These are phyloP conservation scores for Xylota sylvarum DNA, from an alignment of 2,888 invertebrate genomes.

Conservation along the genomic window DNA sequence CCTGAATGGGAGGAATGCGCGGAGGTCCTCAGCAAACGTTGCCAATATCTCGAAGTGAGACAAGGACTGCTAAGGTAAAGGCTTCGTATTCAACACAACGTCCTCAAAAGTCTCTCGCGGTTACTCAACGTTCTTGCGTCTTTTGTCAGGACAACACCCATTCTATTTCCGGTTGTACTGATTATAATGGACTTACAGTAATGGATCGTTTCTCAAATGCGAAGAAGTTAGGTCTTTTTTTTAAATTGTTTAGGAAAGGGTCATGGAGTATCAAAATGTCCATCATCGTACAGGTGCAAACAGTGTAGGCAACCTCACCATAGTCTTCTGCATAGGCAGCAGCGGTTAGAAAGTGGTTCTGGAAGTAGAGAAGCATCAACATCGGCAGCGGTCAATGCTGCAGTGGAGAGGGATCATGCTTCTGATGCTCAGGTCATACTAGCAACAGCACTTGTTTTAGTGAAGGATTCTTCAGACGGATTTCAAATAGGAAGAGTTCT, in stretches of 20 bases:
- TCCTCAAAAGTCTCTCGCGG: neutral
- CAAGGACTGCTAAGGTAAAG: neutral
- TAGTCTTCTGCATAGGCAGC: neutral
- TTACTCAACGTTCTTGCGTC: conserved; percentile 4
- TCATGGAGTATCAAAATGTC: neutral
- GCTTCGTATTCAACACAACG: neutral
- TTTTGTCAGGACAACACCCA: too few species aligned
- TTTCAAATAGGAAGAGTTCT: conserved; percentile 18
- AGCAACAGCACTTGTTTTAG: conserved; percentile 38
- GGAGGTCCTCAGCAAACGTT: neutral
- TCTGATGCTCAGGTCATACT: conserved; percentile 19
- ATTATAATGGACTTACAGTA: too few species aligned
- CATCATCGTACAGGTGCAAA: conserved; percentile 1
- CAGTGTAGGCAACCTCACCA: neutral
- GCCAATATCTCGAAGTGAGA: neutral
- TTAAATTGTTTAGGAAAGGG: too few species aligned
- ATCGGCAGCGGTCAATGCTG: conserved; percentile 1
- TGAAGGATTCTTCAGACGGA: conserved; percentile 14
- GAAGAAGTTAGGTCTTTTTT: conserved; percentile 11
- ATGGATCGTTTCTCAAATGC: too few species aligned
- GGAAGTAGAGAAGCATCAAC: neutral
- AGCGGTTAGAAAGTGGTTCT: neutral
- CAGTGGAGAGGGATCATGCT: neutral
- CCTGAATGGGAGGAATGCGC: too few species aligned
- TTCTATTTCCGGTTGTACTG: too few species aligned